These are phyloP conservation scores for Amitus sp. DNA, from an alignment of 2,888 invertebrate species.

Conservation along the genomic window DNA sequence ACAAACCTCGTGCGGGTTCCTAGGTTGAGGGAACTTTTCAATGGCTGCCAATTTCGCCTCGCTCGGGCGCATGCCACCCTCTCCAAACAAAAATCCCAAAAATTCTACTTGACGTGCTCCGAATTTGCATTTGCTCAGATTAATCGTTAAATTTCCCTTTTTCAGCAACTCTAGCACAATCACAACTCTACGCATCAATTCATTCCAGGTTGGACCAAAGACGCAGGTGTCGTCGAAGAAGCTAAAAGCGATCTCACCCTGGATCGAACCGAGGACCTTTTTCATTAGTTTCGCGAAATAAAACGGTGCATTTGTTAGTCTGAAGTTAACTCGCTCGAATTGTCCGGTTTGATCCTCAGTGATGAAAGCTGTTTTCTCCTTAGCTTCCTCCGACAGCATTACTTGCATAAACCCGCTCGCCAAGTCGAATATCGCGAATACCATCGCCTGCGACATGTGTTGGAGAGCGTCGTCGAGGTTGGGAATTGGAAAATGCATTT, in stretches of 20 bases:
- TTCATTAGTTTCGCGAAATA: conserved; percentile 46
- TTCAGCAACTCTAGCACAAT: conserved; percentile 41
- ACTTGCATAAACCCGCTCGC: conserved; percentile 37
- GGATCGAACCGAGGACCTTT: conserved; percentile 36
- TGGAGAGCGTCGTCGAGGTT: conserved; percentile 38
- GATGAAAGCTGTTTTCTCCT: conserved; percentile 36
- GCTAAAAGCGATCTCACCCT: conserved; percentile 34
- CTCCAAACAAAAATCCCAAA: conserved; percentile 47
- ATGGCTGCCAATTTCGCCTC: too few species aligned
- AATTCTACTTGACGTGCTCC: conserved; percentile 41
- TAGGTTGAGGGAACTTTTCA: too few species aligned
- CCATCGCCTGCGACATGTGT: conserved; percentile 16
- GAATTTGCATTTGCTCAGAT: conserved; percentile 48
- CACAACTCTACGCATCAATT: conserved; percentile 42
- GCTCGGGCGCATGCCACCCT: too few species aligned
- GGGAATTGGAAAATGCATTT: conserved; percentile 35
- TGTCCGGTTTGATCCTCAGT: conserved; percentile 43
- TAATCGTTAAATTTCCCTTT: conserved; percentile 46
- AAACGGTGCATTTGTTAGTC: conserved; percentile 46
- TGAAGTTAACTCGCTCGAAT: too few species aligned
- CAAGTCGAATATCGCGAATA: conserved; percentile 24
- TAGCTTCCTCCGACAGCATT: conserved; percentile 29
- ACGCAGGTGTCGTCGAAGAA: conserved; percentile 55
- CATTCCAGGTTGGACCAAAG: conserved; percentile 34
- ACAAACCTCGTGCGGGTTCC: too few species aligned